These are phyloP conservation scores for Drosophila sordidapex DNA, from an alignment of 2,888 invertebrate species.

Conservation along the genomic window DNA sequence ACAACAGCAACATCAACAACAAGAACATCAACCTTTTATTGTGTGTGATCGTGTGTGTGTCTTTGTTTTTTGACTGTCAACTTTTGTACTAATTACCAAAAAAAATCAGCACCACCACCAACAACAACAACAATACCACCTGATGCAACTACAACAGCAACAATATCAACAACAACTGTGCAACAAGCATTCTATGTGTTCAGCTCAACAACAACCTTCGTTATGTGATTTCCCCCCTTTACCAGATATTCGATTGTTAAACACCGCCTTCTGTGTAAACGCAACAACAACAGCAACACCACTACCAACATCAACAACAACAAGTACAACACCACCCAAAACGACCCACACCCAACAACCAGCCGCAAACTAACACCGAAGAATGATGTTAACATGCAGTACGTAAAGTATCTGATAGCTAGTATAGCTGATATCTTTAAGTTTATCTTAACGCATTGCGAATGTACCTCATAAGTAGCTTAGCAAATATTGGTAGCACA, in stretches of 20 bases:
- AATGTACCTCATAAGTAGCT: slow-evolving; percentile 44
- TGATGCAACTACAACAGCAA: slow-evolving; percentile 44
- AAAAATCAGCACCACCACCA: slow-evolving; percentile 25
- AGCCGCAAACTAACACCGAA: slow-evolving; percentile 76
- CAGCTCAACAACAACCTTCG: slow-evolving; percentile 34
- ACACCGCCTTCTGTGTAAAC: slow-evolving; percentile 40
- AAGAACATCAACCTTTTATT: slow-evolving; percentile 50
- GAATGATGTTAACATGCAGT: slow-evolving; percentile 75
- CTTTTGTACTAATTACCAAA: slow-evolving; percentile 63
- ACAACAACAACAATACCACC: slow-evolving; percentile 36
- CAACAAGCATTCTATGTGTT: slow-evolving; percentile 53
- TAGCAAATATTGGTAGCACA: slow-evolving; percentile 50
- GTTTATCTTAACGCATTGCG: neutral
- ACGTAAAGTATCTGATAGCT: slow-evolving; percentile 65
- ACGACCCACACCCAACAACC: slow-evolving; percentile 57
- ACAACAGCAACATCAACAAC: slow-evolving; percentile 52
- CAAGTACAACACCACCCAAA: slow-evolving; percentile 43
- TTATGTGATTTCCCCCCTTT: slow-evolving; percentile 31
- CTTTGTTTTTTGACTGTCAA: slow-evolving; percentile 60
- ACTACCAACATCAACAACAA: slow-evolving; percentile 30
- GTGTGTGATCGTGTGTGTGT: slow-evolving; percentile 59
- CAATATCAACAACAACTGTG: slow-evolving; percentile 28
- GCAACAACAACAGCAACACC: slow-evolving; percentile 42
- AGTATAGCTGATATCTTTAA: slow-evolving; percentile 35
- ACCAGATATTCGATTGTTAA: slow-evolving; percentile 28